Conservation (phyloP, 2,888 invertebrate genomes). For the Tetragonisca angustula region DNA sequence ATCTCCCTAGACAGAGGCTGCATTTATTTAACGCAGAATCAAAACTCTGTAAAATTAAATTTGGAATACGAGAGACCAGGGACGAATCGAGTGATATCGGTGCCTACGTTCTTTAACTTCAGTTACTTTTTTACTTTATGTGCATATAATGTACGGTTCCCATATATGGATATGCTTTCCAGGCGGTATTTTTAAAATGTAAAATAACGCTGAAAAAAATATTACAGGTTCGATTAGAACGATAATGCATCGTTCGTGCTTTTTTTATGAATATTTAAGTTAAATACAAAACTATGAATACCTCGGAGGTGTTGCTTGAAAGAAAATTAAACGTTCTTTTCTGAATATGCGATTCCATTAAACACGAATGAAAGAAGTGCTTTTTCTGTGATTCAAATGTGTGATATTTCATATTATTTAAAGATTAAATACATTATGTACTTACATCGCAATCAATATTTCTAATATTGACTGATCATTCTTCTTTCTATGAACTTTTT, state of each 20-base stretch:
- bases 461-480: not conserved
- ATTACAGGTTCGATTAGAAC: not conserved
- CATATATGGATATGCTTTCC: slow-evolving; percentile 39
- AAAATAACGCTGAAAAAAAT: slow-evolving; percentile 2
- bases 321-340: not conserved
- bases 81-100: slow-evolving; percentile 37
- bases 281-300: not conserved
- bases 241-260: not conserved
- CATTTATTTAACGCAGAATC: slow-evolving; percentile 56
- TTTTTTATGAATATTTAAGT: not conserved
- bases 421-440: not conserved
- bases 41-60: slow-evolving; percentile 66
- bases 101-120: slow-evolving; percentile 46
- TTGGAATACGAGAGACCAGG: slow-evolving; percentile 64
- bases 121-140: slow-evolving; percentile 24
- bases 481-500: not conserved
- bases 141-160: slow-evolving; percentile 8
- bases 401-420: slow-evolving; percentile 17
- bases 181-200: slow-evolving; percentile 61
- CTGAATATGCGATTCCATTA: slow-evolving; percentile 1
- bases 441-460: not conserved
- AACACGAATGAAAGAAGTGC: slow-evolving; percentile 16
- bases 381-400: not conserved
- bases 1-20: slow-evolving; percentile 34
- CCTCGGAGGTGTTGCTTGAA: not conserved